A percentile compares a stretch with the other conserved stretches of the same genome.
Conservation (phyloP, 1,140 invertebrate species). For the Eufriesea mexicana region DNA sequence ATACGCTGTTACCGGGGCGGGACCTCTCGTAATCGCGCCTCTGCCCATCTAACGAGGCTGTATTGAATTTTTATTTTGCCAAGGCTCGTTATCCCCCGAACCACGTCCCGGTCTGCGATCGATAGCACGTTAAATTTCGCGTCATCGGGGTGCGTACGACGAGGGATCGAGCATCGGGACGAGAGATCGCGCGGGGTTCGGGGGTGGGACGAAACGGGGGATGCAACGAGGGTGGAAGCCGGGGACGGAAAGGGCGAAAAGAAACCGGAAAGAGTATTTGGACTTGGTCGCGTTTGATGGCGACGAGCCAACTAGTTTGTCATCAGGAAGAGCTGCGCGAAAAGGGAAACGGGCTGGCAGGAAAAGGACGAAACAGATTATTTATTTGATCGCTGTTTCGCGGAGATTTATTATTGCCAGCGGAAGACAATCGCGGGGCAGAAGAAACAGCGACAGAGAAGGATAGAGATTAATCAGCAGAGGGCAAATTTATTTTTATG, state of each 20-base stretch:
- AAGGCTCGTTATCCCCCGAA: slow-evolving; percentile 57
- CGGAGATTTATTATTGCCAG: neutral
- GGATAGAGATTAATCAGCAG: slow-evolving; percentile 2
- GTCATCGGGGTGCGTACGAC: slow-evolving; percentile 2
- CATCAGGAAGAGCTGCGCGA: slow-evolving; percentile 35
- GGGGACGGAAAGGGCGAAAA: neutral
- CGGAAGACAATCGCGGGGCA: neutral
- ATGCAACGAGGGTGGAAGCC: too few relatives aligned
- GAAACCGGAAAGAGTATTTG: slow-evolving; percentile 19
- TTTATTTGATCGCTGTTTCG: slow-evolving; percentile 25
- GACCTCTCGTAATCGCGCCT: slow-evolving; percentile 40
- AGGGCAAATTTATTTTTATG: slow-evolving; percentile 1
- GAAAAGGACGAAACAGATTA: slow-evolving; percentile 22
- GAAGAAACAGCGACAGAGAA: neutral
- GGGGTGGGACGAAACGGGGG: too few relatives aligned
- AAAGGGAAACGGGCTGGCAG: slow-evolving; percentile 55
- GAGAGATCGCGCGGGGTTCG: neutral
- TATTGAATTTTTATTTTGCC: slow-evolving; percentile 62
- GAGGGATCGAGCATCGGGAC: neutral
- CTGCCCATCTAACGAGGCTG: slow-evolving; percentile 45
- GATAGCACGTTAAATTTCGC: slow-evolving; percentile 58
- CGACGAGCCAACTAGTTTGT: slow-evolving; percentile 56
- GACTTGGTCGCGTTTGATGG: slow-evolving; percentile 46
- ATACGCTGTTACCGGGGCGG: slow-evolving; percentile 44
- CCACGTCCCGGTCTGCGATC: slow-evolving; percentile 35